phyloP scores from a whole-genome alignment of 2,888 invertebrate genomes.

The Limnephilus marmoratus region DNA sequence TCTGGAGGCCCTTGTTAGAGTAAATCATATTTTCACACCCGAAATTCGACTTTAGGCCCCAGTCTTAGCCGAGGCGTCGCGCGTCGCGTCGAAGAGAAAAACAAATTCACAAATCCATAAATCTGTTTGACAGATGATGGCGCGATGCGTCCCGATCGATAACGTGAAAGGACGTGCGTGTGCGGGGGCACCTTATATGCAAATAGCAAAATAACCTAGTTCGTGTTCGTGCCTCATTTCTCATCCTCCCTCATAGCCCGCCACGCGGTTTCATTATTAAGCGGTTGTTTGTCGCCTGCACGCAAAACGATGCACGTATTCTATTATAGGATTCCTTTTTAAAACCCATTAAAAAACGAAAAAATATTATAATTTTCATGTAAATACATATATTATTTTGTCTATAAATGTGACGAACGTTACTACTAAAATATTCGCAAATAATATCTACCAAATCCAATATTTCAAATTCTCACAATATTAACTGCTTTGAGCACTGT shows the following conservation, averaged over 20 bases:
- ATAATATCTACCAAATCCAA: too few species aligned
- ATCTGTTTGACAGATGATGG: not conserved
- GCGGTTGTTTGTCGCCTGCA: too few species aligned
- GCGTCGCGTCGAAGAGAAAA: not conserved
- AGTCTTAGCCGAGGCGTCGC: not conserved
- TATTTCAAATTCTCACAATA: too few species aligned
- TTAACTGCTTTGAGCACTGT: too few species aligned
- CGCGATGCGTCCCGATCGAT: not conserved
- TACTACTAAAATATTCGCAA: too few species aligned
- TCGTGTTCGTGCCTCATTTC: not conserved
- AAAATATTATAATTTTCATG: too few species aligned
- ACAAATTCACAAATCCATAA: not conserved
- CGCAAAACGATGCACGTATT: too few species aligned
- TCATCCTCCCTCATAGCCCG: not conserved
- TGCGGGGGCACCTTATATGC: not conserved
- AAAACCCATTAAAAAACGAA: too few species aligned
- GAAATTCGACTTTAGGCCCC: not conserved
- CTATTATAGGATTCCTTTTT: too few species aligned
- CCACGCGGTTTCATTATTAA: not conserved
- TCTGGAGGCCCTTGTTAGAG: not conserved
- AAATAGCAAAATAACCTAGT: not conserved
- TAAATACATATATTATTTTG: too few species aligned
- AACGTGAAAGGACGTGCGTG: not conserved
- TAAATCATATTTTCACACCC: not conserved
- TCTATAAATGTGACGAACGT: too few species aligned